Evolutionary conservation across 1,140 invertebrate genomes (phyloP).

Genomic region (Lordiphosa clarofinis): DNA sequence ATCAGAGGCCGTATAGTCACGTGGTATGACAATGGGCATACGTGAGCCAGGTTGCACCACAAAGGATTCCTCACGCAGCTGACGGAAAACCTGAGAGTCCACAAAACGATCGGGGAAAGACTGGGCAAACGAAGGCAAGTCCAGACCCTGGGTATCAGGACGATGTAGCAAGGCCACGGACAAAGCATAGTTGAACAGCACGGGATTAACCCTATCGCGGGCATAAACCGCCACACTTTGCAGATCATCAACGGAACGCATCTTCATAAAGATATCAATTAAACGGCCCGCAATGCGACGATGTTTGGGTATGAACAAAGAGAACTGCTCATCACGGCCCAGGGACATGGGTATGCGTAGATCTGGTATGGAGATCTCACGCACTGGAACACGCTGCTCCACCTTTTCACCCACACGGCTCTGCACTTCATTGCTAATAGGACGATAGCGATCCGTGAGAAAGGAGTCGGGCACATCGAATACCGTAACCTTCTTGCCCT

Average conservation of each 20-base stretch:
- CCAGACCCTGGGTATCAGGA: constrained; percentile 86
- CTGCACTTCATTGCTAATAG: constrained; percentile 80
- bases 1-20: constrained; percentile 87
- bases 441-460: constrained; percentile 84
- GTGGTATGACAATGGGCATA: constrained; percentile 85
- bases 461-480: constrained; percentile 84
- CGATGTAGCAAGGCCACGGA: constrained; percentile 89
- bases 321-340: constrained; percentile 85
- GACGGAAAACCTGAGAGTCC: constrained; percentile 85
- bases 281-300: constrained; percentile 84
- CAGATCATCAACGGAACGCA: constrained; percentile 86
- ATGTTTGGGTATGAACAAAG: constrained; percentile 87
- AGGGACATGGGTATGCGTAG: constrained; percentile 84
- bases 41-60: constrained; percentile 84
- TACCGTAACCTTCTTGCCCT: constrained; percentile 82
- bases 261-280: constrained; percentile 87
- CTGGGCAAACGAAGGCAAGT: constrained; percentile 85
- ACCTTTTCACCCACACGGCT: constrained; percentile 82
- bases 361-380: constrained; percentile 85
- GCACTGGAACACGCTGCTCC: constrained; percentile 82
- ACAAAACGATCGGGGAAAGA: constrained; percentile 90
- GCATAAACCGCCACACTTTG: constrained; percentile 86
- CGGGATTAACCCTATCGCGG: constrained; percentile 87
- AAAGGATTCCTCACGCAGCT: constrained; percentile 85
- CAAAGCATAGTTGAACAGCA: constrained; percentile 88